Evolutionary conservation across 2,888 invertebrate genomes (phyloP).

Genomic region (Icerya purchasi): DNA sequence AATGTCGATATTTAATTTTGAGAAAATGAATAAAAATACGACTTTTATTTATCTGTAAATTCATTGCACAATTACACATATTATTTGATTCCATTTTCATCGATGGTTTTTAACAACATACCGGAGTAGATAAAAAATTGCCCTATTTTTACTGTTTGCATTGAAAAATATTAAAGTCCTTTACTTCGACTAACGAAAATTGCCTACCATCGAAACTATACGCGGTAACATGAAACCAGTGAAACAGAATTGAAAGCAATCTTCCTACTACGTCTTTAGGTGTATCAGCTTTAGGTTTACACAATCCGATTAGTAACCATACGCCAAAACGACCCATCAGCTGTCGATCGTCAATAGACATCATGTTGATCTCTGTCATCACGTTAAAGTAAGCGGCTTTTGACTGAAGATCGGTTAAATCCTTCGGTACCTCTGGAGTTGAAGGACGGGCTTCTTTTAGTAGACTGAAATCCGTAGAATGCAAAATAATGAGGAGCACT

Average conservation of each 20-base stretch:
- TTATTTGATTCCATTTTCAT: not conserved
- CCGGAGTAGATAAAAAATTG: too few species aligned
- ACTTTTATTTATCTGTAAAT: too few species aligned
- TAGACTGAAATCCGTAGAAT: too few species aligned
- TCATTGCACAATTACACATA: too few species aligned
- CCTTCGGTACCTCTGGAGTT: slow-evolving; percentile 27
- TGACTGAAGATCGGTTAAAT: slow-evolving; percentile 23
- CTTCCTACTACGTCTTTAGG: slow-evolving; percentile 36
- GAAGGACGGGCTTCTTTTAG: slow-evolving; percentile 74
- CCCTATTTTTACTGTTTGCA: not conserved
- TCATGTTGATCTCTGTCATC: slow-evolving; percentile 15
- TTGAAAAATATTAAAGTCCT: not conserved
- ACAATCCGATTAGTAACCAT: slow-evolving; percentile 88
- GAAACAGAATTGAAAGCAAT: slow-evolving; percentile 85
- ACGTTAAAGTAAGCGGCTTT: slow-evolving; percentile 23
- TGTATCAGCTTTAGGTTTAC: slow-evolving; percentile 40
- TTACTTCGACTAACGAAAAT: not conserved
- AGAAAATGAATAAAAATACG: too few species aligned
- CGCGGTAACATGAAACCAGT: slow-evolving; percentile 98
- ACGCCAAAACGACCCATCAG: slow-evolving; percentile 85
- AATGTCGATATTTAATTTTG: too few species aligned
- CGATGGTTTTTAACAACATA: too few species aligned
- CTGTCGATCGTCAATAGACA: slow-evolving; percentile 52
- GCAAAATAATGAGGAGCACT: slow-evolving; percentile 3
- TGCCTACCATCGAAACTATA: slow-evolving; percentile 72